Conservation (phyloP, 2,113 vertebrate genomes). For the Tupaia tana region DNA sequence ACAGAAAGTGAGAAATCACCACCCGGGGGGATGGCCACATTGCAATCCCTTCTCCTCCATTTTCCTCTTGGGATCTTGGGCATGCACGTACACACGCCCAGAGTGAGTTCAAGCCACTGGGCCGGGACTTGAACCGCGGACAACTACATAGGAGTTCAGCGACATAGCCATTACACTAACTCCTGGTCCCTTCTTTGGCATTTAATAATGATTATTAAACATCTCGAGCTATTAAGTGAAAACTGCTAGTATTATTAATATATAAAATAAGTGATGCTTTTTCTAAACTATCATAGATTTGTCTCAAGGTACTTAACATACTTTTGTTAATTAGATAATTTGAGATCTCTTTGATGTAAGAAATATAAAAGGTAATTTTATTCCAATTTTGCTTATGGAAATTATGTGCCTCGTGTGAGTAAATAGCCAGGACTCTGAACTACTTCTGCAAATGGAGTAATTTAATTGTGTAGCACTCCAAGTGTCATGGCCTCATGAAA, state of each 20-base stretch:
- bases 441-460: background rate
- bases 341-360: background rate
- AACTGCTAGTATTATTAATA: background rate
- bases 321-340: constrained; percentile 7
- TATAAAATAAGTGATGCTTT: background rate
- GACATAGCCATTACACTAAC: no score
- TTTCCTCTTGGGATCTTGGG: no score
- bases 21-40: no score
- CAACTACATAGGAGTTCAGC: no score
- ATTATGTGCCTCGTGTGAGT: background rate
- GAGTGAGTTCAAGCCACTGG: no score
- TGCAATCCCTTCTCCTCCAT: no score
- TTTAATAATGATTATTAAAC: background rate
- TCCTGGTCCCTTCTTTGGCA: background rate
- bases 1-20: no score
- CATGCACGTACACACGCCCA: no score
- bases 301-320: background rate
- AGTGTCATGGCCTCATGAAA: background rate
- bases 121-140: no score
- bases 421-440: background rate
- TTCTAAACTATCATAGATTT: background rate
- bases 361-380: constrained; percentile 13
- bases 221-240: background rate
- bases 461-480: constrained; percentile 51
- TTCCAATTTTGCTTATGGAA: background rate